Conservation (phyloP, 2,888 invertebrate genomes). For the Eristalis tenax region DNA sequence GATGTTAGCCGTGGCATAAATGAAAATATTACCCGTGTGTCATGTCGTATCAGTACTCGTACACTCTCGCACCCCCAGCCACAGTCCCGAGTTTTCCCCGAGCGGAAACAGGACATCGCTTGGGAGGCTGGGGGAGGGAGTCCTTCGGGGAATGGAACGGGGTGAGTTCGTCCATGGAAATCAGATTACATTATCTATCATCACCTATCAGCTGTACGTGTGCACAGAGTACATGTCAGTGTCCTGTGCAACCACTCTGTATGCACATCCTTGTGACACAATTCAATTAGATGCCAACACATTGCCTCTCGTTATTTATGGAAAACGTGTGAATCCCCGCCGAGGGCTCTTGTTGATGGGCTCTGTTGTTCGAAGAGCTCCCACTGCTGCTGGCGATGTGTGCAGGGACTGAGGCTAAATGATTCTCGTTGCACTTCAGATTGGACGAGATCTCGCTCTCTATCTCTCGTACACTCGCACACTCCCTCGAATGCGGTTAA, state of each 20-base stretch:
- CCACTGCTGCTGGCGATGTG: neutral
- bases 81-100: neutral
- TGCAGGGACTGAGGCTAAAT: conserved; percentile 35
- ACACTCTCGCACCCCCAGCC: neutral
- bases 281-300: conserved; percentile 66
- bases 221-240: conserved; percentile 32
- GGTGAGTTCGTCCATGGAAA: conserved; percentile 43
- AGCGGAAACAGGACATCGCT: conserved; percentile 9
- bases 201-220: conserved; percentile 44
- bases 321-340: conserved; percentile 60
- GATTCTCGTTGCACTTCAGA: conserved; percentile 38
- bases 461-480: no score
- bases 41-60: conserved; percentile 46
- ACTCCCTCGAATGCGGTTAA: conserved; percentile 14
- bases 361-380: neutral
- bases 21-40: conserved; percentile 66
- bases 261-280: conserved; percentile 46
- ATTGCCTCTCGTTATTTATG: conserved; percentile 65
- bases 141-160: no score
- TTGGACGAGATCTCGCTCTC: no score
- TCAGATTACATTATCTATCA: conserved; percentile 69
- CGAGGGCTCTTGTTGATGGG: conserved; percentile 24
- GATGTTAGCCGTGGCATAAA: conserved; percentile 57
- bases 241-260: conserved; percentile 35
- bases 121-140: neutral